Evolutionary conservation across 1,140 invertebrate species (phyloP).

Genomic region (Drosophila subobscura): DNA sequence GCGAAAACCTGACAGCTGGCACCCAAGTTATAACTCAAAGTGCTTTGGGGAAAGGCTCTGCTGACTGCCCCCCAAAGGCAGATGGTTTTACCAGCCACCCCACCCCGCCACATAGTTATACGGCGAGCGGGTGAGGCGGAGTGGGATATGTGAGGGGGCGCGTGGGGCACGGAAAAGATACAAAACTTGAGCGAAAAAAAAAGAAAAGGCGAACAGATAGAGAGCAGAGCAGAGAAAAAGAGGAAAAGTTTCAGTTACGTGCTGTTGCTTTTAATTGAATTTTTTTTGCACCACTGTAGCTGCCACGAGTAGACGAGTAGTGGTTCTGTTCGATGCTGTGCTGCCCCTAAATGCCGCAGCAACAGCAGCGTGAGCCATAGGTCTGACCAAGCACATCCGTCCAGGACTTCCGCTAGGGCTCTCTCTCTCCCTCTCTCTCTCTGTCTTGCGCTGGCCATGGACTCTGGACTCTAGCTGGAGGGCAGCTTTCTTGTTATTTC

Average conservation of each 20-base stretch:
- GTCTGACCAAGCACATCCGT: constrained; percentile 75
- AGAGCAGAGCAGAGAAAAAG: constrained; percentile 24
- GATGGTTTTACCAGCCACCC: constrained; percentile 9
- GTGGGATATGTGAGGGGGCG: too few species aligned
- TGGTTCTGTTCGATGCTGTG: constrained; percentile 1
- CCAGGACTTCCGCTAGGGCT: constrained; percentile 51
- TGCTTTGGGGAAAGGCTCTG: constrained; percentile 36
- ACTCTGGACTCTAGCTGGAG: constrained; percentile 40
- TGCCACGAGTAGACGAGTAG: background rate
- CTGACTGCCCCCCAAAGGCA: constrained; percentile 44
- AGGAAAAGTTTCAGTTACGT: constrained; percentile 82
- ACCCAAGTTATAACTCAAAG: constrained; percentile 69
- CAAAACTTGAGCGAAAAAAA: constrained; percentile 65
- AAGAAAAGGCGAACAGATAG: constrained; percentile 19
- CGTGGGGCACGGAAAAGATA: constrained; percentile 53
- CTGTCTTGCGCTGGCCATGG: background rate
- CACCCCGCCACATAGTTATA: constrained; percentile 17
- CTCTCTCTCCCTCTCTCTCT: constrained; percentile 4
- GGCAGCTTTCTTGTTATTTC: constrained; percentile 79
- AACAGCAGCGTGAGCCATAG: constrained; percentile 58
- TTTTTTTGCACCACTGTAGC: constrained; percentile 61
- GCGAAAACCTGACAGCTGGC: constrained; percentile 70
- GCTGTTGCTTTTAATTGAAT: constrained; percentile 83
- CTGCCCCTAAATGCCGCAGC: constrained; percentile 48
- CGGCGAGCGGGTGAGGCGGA: constrained; percentile 8